Conservation (phyloP, 1,140 invertebrate species). For the Drosophila cardini region DNA sequence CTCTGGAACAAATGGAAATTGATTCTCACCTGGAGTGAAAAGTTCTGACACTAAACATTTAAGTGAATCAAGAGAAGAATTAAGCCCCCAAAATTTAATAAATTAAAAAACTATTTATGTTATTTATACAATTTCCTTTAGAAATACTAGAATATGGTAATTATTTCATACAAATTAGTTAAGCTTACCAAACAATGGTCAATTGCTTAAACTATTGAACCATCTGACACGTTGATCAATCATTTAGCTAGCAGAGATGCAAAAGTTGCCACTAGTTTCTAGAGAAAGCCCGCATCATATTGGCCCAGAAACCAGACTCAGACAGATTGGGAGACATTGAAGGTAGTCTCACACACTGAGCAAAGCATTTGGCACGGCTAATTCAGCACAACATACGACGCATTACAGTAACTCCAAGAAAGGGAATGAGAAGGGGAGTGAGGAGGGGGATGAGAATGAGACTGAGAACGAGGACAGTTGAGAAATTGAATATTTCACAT, state of each 20-base stretch:
- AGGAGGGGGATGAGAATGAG: not conserved
- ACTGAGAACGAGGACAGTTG: conserved; percentile 37
- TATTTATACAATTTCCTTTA: not conserved
- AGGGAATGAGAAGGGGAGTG: conserved; percentile 7
- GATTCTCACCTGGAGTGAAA: not conserved
- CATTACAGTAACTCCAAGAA: conserved; percentile 35
- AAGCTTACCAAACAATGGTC: not conserved
- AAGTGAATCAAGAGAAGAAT: not conserved
- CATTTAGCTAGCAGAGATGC: conserved; percentile 25
- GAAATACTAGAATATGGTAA: not conserved
- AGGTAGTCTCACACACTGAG: not conserved
- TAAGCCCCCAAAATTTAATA: not conserved
- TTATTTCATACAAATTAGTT: conserved; percentile 1
- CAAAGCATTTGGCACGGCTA: conserved; percentile 54
- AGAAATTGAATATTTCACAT: conserved; percentile 70
- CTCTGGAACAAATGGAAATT: conserved; percentile 7
- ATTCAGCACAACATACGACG: conserved; percentile 56
- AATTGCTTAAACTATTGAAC: conserved; percentile 1
- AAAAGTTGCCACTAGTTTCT: conserved; percentile 33
- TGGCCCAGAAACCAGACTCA: conserved; percentile 11
- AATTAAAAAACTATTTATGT: too few relatives aligned
- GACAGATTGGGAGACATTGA: not conserved
- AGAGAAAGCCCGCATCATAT: conserved; percentile 46
- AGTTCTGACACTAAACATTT: conserved; percentile 10
- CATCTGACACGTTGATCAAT: conserved; percentile 8